phyloP scores from a whole-genome alignment of 2,113 vertebrate species.

The Lepus europaeus region DNA sequence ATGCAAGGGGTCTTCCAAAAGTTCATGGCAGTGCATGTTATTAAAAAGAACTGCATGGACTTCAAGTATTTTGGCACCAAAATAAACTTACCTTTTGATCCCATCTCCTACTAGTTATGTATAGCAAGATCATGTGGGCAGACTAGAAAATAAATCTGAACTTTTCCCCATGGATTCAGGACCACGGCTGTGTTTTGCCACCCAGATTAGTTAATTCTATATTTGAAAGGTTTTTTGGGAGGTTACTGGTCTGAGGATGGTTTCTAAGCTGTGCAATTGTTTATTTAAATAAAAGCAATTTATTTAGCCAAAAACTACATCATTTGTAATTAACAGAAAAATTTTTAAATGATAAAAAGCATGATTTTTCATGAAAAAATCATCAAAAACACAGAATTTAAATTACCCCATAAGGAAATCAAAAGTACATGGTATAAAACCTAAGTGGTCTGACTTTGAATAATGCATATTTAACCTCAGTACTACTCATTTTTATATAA shows the following conservation, averaged over 20 bases:
- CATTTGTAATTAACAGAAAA: not conserved
- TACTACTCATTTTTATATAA: conserved; percentile 55
- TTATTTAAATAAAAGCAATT: conserved; percentile 47
- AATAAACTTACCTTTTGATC: too few relatives aligned
- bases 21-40: too few relatives aligned
- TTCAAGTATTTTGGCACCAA: too few relatives aligned
- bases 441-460: conserved; percentile 7
- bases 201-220: conserved; percentile 44
- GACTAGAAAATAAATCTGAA: conserved; percentile 51
- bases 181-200: conserved; percentile 45
- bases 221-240: conserved; percentile 43
- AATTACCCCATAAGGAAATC: conserved; percentile 42
- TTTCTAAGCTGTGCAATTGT: not conserved
- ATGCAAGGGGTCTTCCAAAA: too few relatives aligned
- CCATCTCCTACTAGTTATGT: not conserved
- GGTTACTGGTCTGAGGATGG: not conserved
- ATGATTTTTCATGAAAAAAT: conserved; percentile 52
- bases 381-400: conserved; percentile 39
- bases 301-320: conserved; percentile 44
- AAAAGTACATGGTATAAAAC: conserved; percentile 25
- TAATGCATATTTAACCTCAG: conserved; percentile 46
- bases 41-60: too few relatives aligned
- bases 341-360: conserved; percentile 39
- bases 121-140: not conserved
- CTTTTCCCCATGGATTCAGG: not conserved